phyloP scores from a whole-genome alignment of 2,113 vertebrate genomes.

The Callionymus lyra region DNA sequence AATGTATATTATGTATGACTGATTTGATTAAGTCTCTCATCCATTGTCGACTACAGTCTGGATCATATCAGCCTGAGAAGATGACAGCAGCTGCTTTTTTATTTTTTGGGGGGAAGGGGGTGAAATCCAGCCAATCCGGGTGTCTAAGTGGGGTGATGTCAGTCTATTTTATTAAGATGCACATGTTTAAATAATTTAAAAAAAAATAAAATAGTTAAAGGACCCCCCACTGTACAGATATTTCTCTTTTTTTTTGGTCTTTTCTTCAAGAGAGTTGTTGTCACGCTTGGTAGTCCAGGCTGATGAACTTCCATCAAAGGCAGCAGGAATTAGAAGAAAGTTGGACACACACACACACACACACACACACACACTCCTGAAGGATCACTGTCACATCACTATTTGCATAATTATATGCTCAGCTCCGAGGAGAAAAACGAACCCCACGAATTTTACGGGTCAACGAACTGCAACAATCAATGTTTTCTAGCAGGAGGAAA shows the following conservation, averaged over 20 bases:
- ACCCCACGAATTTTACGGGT: slow-evolving; percentile 99
- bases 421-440: slow-evolving; percentile 97
- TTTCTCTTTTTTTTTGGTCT: slow-evolving; percentile 55
- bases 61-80: slow-evolving; percentile 22
- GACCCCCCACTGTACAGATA: slow-evolving; percentile 42
- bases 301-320: slow-evolving; percentile 60
- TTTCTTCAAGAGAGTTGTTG: slow-evolving; percentile 47
- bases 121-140: slow-evolving; percentile 19
- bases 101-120: too few relatives aligned
- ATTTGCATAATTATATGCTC: slow-evolving; percentile 99
- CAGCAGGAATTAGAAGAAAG: slow-evolving; percentile 55
- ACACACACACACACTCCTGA: slow-evolving; percentile 64
- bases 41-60: slow-evolving; percentile 14
- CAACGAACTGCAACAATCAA: slow-evolving; percentile 97
- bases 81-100: slow-evolving; percentile 23
- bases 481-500: slow-evolving; percentile 96
- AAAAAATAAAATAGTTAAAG: slow-evolving; percentile 21
- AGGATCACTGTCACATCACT: slow-evolving; percentile 97
- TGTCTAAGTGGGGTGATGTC: slow-evolving; percentile 22
- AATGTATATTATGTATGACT: slow-evolving; percentile 25
- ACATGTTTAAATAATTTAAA: too few relatives aligned
- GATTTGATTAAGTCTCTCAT: slow-evolving; percentile 36
- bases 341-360: slow-evolving; percentile 38
- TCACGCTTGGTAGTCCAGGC: slow-evolving; percentile 45
- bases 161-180: not conserved